Evolutionary conservation across 2,888 invertebrate species (phyloP), one percentile per base, ranked within the genome.

Genomic region (Dexiosoma caninum): DNA sequence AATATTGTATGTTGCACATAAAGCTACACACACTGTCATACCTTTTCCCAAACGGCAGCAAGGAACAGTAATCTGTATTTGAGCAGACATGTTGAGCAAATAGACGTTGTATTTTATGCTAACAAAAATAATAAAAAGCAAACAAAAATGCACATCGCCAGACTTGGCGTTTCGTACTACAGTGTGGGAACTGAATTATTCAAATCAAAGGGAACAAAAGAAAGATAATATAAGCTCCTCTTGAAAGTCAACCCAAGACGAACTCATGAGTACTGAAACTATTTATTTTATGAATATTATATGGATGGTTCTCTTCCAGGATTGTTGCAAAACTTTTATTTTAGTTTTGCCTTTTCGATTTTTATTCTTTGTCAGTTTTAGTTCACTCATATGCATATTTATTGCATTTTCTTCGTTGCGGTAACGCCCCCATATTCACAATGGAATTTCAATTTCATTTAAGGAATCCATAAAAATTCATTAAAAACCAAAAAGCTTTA

Each of bases 381-480:
- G 9, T 3, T 55, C n/a, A 14, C 88, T 88, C 86, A 87, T 87
- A 88, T 88, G 88, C 88, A 88, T 88, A 88, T 88, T 88, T 88
- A 88, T 88, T 88, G 88, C 88, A 88, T 87, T 88, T 88, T 87
- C 83, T 87, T 88, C 86, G 86, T 86, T 86, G 84, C 86, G 88
- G 88, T 84, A 86, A 88, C 88, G 88, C 88, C 88, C 88, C 87
- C 88, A 86, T 85, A 85, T 85, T 85, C 85, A 83, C 85, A 86
- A 85, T 86, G 88, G 88, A 88, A 88, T 88, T 88, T 87, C 88
- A 88, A 88, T 87, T 88, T 88, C 88, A 86, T 87, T 88, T 77
- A 76, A 72, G 49, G 67, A 62, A 81, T 81, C 71, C 71, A 67
- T 66, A 67, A 76, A 79, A 76, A 53, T 35, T 59, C 49, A 71